Conservation (phyloP, 2,797 vertebrate species). For the Takifugu rubripes region DNA sequence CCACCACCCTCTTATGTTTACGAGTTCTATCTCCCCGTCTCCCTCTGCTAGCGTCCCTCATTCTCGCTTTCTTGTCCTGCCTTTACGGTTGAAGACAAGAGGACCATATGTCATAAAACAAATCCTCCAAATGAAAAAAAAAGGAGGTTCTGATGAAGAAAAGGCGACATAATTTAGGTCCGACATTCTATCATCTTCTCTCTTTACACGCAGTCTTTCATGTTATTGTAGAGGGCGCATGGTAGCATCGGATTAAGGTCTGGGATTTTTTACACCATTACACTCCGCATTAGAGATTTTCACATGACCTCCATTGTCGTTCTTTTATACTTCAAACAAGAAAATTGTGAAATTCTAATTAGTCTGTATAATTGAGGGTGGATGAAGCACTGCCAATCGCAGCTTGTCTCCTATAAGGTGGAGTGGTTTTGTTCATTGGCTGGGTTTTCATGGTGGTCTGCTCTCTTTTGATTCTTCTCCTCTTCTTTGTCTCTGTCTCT, state of each 20-base stretch:
- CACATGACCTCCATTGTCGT: slow-evolving; percentile 78
- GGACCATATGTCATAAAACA: slow-evolving; percentile 80
- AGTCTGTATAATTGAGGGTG: slow-evolving; percentile 79
- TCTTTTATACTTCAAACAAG: slow-evolving; percentile 81
- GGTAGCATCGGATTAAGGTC: slow-evolving; percentile 73
- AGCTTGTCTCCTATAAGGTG: slow-evolving; percentile 74
- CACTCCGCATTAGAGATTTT: slow-evolving; percentile 74
- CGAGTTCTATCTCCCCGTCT: slow-evolving; percentile 53
- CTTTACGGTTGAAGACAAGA: slow-evolving; percentile 71
- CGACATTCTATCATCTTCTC: slow-evolving; percentile 33
- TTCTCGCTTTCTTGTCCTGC: slow-evolving; percentile 66
- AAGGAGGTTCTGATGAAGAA: slow-evolving; percentile 30
- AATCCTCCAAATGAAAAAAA: slow-evolving; percentile 43
- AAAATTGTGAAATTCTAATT: slow-evolving; percentile 82
- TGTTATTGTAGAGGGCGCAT: slow-evolving; percentile 75
- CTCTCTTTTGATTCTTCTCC: slow-evolving; percentile 52
- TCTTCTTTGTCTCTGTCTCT: slow-evolving; percentile 36
- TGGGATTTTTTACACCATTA: slow-evolving; percentile 75
- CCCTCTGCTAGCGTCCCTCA: slow-evolving; percentile 31
- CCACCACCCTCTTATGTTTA: slow-evolving; percentile 67
- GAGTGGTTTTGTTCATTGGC: slow-evolving; percentile 74
- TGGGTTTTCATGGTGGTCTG: slow-evolving; percentile 68
- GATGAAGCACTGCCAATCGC: slow-evolving; percentile 76
- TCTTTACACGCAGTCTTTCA: slow-evolving; percentile 45
- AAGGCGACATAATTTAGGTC: slow-evolving; percentile 36